Evolutionary conservation across 2,113 vertebrate species (phyloP).

Genomic region (Chlamydotis undulata): DNA sequence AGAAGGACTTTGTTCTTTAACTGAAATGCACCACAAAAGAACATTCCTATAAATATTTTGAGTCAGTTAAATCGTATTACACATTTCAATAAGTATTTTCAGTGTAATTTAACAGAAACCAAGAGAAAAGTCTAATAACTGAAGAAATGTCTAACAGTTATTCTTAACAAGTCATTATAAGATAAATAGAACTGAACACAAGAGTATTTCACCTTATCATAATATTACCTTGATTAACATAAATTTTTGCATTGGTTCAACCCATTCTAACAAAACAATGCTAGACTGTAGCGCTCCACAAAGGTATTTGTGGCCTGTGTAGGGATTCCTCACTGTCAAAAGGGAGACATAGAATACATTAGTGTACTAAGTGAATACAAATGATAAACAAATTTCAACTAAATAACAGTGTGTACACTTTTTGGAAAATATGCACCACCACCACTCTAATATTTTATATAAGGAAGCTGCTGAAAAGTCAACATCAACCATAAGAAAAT

Average conservation of each 20-base stretch:
- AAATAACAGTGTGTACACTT: neutral
- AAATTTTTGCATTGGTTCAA: conserved; percentile 98
- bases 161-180: neutral
- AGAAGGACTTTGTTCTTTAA: neutral
- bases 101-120: neutral
- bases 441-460: neutral
- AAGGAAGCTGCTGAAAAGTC: neutral
- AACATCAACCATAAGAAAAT: neutral
- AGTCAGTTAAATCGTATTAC: neutral
- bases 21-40: neutral
- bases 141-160: neutral
- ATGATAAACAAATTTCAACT: neutral
- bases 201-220: neutral
- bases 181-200: neutral
- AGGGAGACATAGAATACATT: conserved; percentile 20
- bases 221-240: conserved; percentile 96
- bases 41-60: neutral
- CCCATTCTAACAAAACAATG: conserved; percentile 95
- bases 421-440: neutral
- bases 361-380: neutral
- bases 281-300: conserved; percentile 97
- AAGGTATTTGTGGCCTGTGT: conserved; percentile 94
- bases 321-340: conserved; percentile 92
- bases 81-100: neutral
- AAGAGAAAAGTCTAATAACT: neutral